Base-by-base conservation (phyloP, 92 coral and sea anemone genomes). In the Palythoa caribaeorum region DNA sequence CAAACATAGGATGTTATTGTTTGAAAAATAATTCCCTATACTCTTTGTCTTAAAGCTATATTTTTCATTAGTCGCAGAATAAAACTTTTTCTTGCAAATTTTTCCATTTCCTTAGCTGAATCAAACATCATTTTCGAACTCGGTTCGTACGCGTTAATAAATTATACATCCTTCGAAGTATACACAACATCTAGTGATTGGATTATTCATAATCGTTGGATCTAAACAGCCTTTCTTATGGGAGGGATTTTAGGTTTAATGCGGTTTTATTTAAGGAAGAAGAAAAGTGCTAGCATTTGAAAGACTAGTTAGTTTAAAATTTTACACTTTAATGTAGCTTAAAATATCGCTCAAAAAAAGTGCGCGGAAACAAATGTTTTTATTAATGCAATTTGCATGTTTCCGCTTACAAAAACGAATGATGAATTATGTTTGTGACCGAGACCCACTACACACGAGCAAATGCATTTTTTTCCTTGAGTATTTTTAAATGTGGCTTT, bases 321-420 rank as follows among this genome's bases (percentile, higher is more conserved):
- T 68, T 77, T 81, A 36, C 59, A 81, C 73, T 81, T 66, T 63
- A 81, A 17, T 12, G 73, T 14, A 81, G 51, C 75, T 69, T 7
- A 65, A 81, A 81, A 81, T 44, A 68, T 81, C 39, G 86, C 62
- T 47, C 28, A 81, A 66, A 81, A 81, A 81, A 19, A 28, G 53
- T 36, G 76, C 48, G 75, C 86, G 86, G 76, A 51, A 81, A 20
- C 28, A 81, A 80, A 69, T 69, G 76, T 44, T 81, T 66, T 81
- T 81, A 81, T 81, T 81, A 66, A 81, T 81, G 20, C 74, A 66
- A 81, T 81, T 81, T 80, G 57, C 85, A 63, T 63, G 73, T 80
- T 65, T 80, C 76, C 62, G 86, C 20, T 81, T 47, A 17, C 16
- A 81, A 51, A 66, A 28, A 66, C 48, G 76, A 81, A 81, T 48